Evolutionary conservation across 2,888 invertebrate genomes (phyloP).

Genomic region (Octonoba sinensis): DNA sequence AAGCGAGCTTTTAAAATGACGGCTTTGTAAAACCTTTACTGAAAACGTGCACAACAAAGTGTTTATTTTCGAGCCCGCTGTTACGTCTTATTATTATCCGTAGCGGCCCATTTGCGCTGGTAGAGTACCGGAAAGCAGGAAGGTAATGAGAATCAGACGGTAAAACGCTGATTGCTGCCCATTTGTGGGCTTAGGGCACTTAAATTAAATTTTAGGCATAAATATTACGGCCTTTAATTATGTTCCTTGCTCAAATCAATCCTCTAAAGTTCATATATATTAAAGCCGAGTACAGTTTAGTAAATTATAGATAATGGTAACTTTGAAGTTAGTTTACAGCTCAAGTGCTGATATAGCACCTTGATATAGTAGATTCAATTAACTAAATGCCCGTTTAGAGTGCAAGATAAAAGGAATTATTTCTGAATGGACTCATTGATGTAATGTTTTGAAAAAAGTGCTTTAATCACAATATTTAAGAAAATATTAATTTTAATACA

Average conservation of each 20-base stretch:
- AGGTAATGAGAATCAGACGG: slow-evolving; percentile 27
- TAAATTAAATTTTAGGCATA: slow-evolving; percentile 51
- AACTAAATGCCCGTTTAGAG: too few species aligned
- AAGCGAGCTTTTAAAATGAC: slow-evolving; percentile 17
- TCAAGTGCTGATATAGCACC: too few species aligned
- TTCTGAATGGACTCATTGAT: too few species aligned
- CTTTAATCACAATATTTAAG: too few species aligned
- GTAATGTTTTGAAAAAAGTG: too few species aligned
- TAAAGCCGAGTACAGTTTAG: too few species aligned
- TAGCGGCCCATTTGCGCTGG: slow-evolving; percentile 19
- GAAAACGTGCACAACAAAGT: slow-evolving; percentile 33
- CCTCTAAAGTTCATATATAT: background rate
- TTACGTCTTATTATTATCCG: slow-evolving; percentile 36
- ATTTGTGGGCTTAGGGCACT: slow-evolving; percentile 20
- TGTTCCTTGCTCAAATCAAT: slow-evolving; percentile 35
- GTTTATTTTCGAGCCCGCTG: slow-evolving; percentile 35
- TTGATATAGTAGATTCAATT: too few species aligned
- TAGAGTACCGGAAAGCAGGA: background rate
- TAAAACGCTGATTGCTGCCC: slow-evolving; percentile 19
- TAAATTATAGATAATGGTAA: too few species aligned
- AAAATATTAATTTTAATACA: too few species aligned
- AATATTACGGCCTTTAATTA: slow-evolving; percentile 46
- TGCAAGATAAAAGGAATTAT: too few species aligned
- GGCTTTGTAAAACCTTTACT: slow-evolving; percentile 33
- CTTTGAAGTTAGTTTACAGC: too few species aligned